A percentile compares a stretch with the other conserved stretches of the same genome.
phyloP scores from a whole-genome alignment of 1,140 invertebrate species.

The Sitobion miscanthi region DNA sequence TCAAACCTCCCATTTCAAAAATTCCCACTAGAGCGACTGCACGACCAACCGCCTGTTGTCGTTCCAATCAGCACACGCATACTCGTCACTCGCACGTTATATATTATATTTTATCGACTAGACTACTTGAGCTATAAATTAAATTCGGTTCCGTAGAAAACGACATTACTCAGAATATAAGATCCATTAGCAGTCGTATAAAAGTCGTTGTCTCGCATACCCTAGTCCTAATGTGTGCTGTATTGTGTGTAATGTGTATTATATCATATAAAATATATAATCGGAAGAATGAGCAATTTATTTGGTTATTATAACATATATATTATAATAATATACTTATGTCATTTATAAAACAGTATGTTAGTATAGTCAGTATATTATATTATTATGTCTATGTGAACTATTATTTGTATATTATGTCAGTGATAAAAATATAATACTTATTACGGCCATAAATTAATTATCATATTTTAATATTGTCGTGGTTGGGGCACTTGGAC shows the following conservation, averaged over 20 bases:
- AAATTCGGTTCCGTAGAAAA: slow-evolving; percentile 3
- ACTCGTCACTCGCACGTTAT: neutral
- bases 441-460: neutral
- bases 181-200: neutral
- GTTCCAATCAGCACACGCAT: neutral
- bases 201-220: neutral
- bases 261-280: neutral
- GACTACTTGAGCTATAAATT: neutral
- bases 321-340: neutral
- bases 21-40: neutral
- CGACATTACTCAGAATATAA: slow-evolving; percentile 4
- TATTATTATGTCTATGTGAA: neutral
- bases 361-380: neutral
- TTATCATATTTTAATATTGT: neutral
- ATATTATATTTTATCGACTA: neutral
- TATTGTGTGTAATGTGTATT: neutral
- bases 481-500: neutral
- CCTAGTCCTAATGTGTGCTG: neutral
- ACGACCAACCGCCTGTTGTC: neutral
- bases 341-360: neutral
- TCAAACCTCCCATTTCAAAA: neutral
- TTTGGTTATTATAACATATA: neutral
- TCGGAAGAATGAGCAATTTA: neutral
- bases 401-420: neutral
- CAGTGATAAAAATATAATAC: neutral